Evolutionary conservation across 2,113 vertebrate species (phyloP), one percentile per base, ranked within the genome.

Genomic region (Oxygymnocypris stewartii): DNA sequence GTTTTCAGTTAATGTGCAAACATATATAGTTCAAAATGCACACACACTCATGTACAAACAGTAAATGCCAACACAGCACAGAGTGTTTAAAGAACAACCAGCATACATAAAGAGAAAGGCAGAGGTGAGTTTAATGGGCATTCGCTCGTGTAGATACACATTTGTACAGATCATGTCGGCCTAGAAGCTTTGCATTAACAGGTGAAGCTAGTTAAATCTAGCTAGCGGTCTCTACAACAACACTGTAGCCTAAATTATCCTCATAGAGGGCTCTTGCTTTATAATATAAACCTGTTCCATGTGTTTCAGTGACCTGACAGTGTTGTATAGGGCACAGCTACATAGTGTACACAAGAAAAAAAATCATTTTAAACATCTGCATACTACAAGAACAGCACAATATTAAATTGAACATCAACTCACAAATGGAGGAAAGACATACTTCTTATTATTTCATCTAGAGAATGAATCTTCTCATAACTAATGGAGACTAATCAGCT

Each of bases 121-220:
- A 88, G 18, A 90, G 89, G 89, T 92, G 87, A 91, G 88, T 94
- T 94, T 94, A 94, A 94, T 94, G 86, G 71, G 90, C 90, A 89
- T 92, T 91, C 87, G 92, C 88, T 91, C 91, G 89, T 93, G 88
- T 93, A 92, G 91, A 92, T 93, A 94, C 92, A 94, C 90, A 86
- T 92, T 90, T 91, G 87, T 92, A 93, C 92, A 94, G 91, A 71
- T 90, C 87, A 82, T 89, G 89, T 89, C 51, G 25, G 40, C 12
- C 82, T 73, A 54, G 44, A 88, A 91, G 89, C 87, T 84, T 89
- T 87, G 83, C 84, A 88, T 91, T 28, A 79, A 85, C 87, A 91
- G 87, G 89, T 90, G 79, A 88, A 91, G 94, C 93, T 94, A 94
- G 93, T 88, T 93, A 91, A 93, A 94, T 93, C 92, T 92, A 94